Conservation (phyloP, 2,113 vertebrate genomes). For the human region GRCh38 chr4:42470001-42470500, state of each 20-base stretch:
- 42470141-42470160: not conserved
- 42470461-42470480: not conserved
- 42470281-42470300: conserved; percentile 61
- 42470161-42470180: conserved; percentile 31
- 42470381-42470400: not conserved
- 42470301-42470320: conserved; percentile 43
- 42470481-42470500: conserved; percentile 27
- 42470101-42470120: not conserved
- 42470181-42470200: conserved; percentile 63
- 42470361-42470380: conserved; percentile 21
- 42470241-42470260: conserved; percentile 59
- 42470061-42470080: not conserved
- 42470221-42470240: not conserved
- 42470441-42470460: conserved; percentile 34
- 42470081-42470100: not conserved
- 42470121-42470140: not conserved
- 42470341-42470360: conserved; percentile 42
- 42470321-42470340: conserved; percentile 19
- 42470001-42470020: not conserved
- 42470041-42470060: not conserved
- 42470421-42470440: conserved; percentile 53
- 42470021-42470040: not conserved
- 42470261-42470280: conserved; percentile 62
- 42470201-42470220: not conserved
- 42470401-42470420: conserved; percentile 33